Evolutionary conservation across 2,113 vertebrate genomes (phyloP).

Genomic region (Gadus macrocephalus): DNA sequence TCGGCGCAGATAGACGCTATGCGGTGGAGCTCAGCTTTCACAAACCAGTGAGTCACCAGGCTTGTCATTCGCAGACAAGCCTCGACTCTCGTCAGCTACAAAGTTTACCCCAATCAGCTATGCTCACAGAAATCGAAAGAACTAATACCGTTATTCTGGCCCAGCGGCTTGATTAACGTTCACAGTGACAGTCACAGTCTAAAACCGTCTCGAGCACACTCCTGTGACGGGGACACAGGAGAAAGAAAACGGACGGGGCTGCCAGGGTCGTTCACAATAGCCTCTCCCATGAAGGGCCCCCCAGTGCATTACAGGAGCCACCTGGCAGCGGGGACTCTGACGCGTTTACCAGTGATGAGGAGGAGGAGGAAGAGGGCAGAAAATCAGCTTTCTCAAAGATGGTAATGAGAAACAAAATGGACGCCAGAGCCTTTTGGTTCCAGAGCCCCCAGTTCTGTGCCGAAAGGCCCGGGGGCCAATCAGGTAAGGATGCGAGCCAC

Average conservation of each 20-base stretch:
- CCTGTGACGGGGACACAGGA: background rate
- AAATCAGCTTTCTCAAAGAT: constrained; percentile 39
- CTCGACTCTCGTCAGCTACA: too few species aligned
- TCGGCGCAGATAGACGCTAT: too few species aligned
- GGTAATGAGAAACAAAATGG: constrained; percentile 27
- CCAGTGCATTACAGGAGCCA: constrained; percentile 14
- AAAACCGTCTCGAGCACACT: too few species aligned
- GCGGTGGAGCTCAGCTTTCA: too few species aligned
- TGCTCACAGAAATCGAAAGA: too few species aligned
- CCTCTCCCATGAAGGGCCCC: constrained; percentile 10
- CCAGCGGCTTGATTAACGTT: too few species aligned
- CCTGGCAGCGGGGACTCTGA: constrained; percentile 20
- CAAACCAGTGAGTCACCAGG: too few species aligned
- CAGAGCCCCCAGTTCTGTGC: constrained; percentile 31
- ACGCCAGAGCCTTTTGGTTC: too few species aligned
- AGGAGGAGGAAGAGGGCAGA: constrained; percentile 21
- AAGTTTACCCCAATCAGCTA: too few species aligned
- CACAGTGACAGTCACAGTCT: too few species aligned
- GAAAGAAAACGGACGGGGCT: constrained; percentile 21
- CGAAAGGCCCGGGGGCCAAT: constrained; percentile 27
- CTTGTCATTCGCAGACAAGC: too few species aligned
- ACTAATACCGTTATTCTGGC: too few species aligned
- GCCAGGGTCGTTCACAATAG: constrained; percentile 28
- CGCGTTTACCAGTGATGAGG: constrained; percentile 37
- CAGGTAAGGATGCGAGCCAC: constrained; percentile 39